phyloP scores from a whole-genome alignment of 2,113 vertebrate genomes.

The Xerus inauris region DNA sequence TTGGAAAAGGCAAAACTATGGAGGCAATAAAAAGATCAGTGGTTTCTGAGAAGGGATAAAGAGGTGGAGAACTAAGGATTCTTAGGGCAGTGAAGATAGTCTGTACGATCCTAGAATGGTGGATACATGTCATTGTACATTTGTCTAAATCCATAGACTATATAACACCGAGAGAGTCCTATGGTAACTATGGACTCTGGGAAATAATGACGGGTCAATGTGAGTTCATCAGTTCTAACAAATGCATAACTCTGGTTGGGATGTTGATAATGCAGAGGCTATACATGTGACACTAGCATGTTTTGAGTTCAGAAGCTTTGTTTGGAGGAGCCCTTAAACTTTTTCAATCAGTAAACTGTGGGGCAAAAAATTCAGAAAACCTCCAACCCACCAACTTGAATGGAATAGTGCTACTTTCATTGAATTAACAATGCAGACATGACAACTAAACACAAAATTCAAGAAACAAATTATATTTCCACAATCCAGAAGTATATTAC shows the following conservation, averaged over 20 bases:
- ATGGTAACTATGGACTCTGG: background rate
- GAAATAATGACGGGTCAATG: background rate
- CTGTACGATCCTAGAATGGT: background rate
- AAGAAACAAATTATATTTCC: constrained; percentile 36
- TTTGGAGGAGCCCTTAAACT: background rate
- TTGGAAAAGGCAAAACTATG: background rate
- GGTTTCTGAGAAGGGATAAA: background rate
- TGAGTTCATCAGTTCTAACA: background rate
- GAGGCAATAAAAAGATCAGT: background rate
- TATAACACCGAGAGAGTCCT: no score
- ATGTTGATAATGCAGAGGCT: no score
- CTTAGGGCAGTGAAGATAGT: background rate
- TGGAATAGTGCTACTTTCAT: background rate
- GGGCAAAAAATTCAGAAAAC: constrained; percentile 29
- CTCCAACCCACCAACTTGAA: background rate
- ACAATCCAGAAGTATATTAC: background rate
- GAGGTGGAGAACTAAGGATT: background rate
- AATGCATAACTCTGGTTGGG: background rate
- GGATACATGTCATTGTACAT: background rate
- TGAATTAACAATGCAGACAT: constrained; percentile 49
- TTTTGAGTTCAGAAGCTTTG: no score
- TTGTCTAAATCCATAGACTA: background rate
- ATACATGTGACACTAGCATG: no score
- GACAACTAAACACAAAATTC: constrained; percentile 48
- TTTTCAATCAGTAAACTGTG: constrained; percentile 21